phyloP scores from a whole-genome alignment of 2,888 invertebrate genomes.

The Ennomos fuscantarius region DNA sequence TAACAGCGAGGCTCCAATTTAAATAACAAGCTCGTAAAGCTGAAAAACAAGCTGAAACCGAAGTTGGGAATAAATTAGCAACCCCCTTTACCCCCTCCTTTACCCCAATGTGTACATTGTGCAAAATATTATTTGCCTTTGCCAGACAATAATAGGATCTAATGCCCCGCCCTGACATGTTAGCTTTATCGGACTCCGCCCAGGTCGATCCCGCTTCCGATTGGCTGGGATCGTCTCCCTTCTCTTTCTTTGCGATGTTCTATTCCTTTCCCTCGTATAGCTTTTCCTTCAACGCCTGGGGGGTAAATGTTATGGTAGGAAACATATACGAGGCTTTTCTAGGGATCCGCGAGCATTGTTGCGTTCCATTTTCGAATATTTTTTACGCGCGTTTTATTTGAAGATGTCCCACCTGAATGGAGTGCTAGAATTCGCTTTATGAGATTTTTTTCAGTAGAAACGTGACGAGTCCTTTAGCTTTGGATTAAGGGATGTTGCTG shows the following conservation, averaged over 20 bases:
- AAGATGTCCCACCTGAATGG: slow-evolving; percentile 80
- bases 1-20: slow-evolving; percentile 79
- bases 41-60: slow-evolving; percentile 85
- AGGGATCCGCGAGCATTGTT: slow-evolving; percentile 75
- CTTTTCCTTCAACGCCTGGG: slow-evolving; percentile 82
- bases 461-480: slow-evolving; percentile 57
- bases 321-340: slow-evolving; percentile 84
- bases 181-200: slow-evolving; percentile 81
- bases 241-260: slow-evolving; percentile 51
- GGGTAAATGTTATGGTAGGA: slow-evolving; percentile 85
- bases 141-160: slow-evolving; percentile 86
- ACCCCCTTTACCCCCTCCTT: slow-evolving; percentile 65
- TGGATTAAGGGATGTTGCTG: slow-evolving; percentile 70
- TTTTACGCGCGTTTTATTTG: slow-evolving; percentile 80
- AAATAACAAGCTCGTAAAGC: slow-evolving; percentile 84
- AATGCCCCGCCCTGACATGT: slow-evolving; percentile 84
- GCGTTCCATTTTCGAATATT: slow-evolving; percentile 69
- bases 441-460: slow-evolving; percentile 64
- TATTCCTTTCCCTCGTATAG: slow-evolving; percentile 66
- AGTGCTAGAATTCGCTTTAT: slow-evolving; percentile 80
- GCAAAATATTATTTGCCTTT: slow-evolving; percentile 90
- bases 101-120: slow-evolving; percentile 88
- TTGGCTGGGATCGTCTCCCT: slow-evolving; percentile 58
- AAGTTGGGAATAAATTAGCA: slow-evolving; percentile 85
- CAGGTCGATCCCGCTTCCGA: slow-evolving; percentile 47